phyloP scores from a whole-genome alignment of 2,888 invertebrate species.

The Cataglyphis albicans region DNA sequence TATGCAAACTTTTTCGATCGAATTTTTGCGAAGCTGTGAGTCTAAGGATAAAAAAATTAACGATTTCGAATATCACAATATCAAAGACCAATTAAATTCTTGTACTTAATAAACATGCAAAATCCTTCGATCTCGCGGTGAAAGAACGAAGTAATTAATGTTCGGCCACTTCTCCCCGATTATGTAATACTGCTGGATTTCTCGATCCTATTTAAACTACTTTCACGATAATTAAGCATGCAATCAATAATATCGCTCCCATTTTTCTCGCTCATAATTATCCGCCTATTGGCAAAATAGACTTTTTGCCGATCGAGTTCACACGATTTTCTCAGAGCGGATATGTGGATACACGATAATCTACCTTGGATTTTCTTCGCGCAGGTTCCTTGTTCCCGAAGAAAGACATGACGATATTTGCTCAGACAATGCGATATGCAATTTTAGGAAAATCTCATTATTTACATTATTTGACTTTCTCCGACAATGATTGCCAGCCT shows the following conservation, averaged over 20 bases:
- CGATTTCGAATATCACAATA: background rate
- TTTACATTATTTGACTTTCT: constrained; percentile 81
- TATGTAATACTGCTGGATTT: constrained; percentile 38
- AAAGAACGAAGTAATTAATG: constrained; percentile 34
- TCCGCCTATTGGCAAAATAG: constrained; percentile 3
- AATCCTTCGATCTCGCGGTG: constrained; percentile 10
- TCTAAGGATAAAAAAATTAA: background rate
- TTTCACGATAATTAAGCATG: constrained; percentile 38
- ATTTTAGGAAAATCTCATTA: constrained; percentile 82
- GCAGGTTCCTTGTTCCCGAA: constrained; percentile 23
- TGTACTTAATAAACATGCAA: constrained; percentile 21
- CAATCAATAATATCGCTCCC: constrained; percentile 28
- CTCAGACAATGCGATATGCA: constrained; percentile 39
- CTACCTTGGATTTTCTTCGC: constrained; percentile 46
- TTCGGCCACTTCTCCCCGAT: constrained; percentile 16
- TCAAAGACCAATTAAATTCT: constrained; percentile 22
- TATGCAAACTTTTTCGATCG: background rate
- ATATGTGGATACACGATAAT: background rate
- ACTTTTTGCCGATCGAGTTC: constrained; percentile 42
- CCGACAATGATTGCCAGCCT: background rate
- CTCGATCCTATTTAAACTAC: constrained; percentile 31
- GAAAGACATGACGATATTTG: constrained; percentile 56
- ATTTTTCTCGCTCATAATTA: constrained; percentile 36
- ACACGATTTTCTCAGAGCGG: constrained; percentile 28
- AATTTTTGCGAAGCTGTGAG: background rate